Conservation (phyloP, 2,888 invertebrate genomes). For the Sphinx pinastri region DNA sequence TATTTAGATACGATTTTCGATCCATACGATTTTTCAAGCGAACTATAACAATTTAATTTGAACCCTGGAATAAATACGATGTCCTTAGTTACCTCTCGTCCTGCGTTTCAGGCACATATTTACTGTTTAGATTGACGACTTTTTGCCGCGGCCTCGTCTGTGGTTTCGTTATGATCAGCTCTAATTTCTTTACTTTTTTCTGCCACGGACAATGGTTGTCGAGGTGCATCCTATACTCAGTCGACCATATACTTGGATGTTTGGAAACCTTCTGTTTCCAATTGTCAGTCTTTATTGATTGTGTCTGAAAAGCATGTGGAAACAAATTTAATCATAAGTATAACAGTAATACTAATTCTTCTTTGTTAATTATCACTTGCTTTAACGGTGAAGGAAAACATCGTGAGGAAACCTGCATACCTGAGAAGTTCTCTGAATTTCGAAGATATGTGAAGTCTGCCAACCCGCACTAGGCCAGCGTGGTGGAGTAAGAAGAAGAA, state of each 20-base stretch:
- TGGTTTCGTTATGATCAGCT: slow-evolving; percentile 56
- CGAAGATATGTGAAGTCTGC: no score
- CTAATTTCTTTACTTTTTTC: slow-evolving; percentile 57
- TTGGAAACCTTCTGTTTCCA: slow-evolving; percentile 68
- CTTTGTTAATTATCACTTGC: no score
- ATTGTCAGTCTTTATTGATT: slow-evolving; percentile 58
- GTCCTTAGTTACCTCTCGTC: slow-evolving; percentile 59
- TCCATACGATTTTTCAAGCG: no score
- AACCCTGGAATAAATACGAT: no score
- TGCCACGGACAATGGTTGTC: slow-evolving; percentile 59
- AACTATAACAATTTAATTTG: no score
- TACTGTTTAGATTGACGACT: slow-evolving; percentile 66
- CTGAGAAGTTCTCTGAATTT: no score
- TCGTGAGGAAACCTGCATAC: no score
- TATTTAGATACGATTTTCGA: no score
- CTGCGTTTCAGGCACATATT: slow-evolving; percentile 72
- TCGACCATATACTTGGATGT: slow-evolving; percentile 79
- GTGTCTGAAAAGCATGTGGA: slow-evolving; percentile 49
- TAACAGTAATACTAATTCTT: no score
- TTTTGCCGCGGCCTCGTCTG: slow-evolving; percentile 58
- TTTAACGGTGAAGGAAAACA: no score
- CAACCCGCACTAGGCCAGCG: no score
- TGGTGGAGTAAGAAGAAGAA: no score
- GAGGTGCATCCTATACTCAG: slow-evolving; percentile 54
- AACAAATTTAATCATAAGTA: background rate